Evolutionary conservation across 2,888 invertebrate species (phyloP).

Genomic region (Microplitis manilae): DNA sequence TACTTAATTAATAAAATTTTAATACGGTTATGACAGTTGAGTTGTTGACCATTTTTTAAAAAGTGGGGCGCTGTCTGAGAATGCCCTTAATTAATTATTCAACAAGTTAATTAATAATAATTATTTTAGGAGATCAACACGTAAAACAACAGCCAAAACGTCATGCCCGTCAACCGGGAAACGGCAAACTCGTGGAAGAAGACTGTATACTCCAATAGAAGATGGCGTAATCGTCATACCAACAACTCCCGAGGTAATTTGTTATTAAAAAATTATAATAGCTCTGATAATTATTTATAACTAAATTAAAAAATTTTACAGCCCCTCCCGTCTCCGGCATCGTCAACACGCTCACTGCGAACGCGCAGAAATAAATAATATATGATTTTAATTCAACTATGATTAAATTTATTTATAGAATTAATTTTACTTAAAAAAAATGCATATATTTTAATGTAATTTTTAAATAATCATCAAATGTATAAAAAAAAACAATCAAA

Average conservation of each 20-base stretch:
- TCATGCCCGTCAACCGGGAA: slow-evolving; percentile 45
- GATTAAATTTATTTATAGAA: neutral
- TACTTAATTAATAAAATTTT: no score
- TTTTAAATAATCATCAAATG: neutral
- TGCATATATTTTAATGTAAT: neutral
- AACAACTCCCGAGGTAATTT: neutral
- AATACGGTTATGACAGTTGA: no score
- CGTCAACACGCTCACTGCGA: slow-evolving; percentile 29
- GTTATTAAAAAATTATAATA: neutral
- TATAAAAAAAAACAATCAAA: neutral
- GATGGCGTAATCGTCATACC: slow-evolving; percentile 14
- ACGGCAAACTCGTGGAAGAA: slow-evolving; percentile 49
- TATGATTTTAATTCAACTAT: neutral
- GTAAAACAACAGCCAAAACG: slow-evolving; percentile 31
- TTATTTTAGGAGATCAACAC: slow-evolving; percentile 46
- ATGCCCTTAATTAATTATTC: neutral
- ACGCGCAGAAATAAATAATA: slow-evolving; percentile 20
- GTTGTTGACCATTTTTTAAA: no score
- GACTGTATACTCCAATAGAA: slow-evolving; percentile 48
- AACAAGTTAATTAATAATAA: slow-evolving; percentile 6
- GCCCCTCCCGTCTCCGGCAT: slow-evolving; percentile 27
- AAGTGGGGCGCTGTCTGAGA: no score
- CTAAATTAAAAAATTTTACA: slow-evolving; percentile 10
- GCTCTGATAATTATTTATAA: neutral
- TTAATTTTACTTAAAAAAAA: neutral